Percentiles rank a stretch among this genome's conserved stretches.
These are phyloP conservation scores for Tamias sibiricus DNA, from an alignment of 2,113 vertebrate species.

Conservation along the genomic window DNA sequence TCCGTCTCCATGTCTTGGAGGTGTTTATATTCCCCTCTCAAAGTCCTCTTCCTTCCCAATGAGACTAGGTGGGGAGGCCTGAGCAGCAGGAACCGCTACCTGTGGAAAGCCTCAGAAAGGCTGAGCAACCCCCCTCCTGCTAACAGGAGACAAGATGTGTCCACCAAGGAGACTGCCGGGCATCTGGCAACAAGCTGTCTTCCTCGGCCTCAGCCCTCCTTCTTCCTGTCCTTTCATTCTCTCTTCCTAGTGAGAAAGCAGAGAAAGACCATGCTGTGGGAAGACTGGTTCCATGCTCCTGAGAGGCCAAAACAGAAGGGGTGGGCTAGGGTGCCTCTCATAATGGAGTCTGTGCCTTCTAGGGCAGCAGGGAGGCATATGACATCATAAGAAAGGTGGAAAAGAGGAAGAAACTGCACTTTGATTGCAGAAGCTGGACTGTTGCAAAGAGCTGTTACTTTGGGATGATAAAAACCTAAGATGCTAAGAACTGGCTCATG, in stretches of 20 bases:
- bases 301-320: background rate
- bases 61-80: background rate
- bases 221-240: constrained; percentile 68
- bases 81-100: constrained; percentile 34
- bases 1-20: background rate
- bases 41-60: background rate
- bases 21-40: background rate
- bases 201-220: constrained; percentile 62
- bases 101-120: constrained; percentile 61
- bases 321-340: background rate
- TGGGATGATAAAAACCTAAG: background rate
- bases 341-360: background rate
- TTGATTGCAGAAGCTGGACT: background rate
- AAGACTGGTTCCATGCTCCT: background rate
- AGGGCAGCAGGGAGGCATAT: background rate
- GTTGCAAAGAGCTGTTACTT: background rate
- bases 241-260: constrained; percentile 68
- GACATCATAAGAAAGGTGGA: rapidly evolving
- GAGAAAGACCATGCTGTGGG: constrained; percentile 63
- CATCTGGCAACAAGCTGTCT: constrained; percentile 60
- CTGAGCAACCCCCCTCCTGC: constrained; percentile 47
- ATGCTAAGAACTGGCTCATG: background rate
- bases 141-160: constrained; percentile 64
- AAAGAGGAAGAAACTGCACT: background rate
- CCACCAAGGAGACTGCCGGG: constrained; percentile 52